Evolutionary conservation across 2,113 vertebrate species (phyloP).

Genomic region (Leucopternis melanops): DNA sequence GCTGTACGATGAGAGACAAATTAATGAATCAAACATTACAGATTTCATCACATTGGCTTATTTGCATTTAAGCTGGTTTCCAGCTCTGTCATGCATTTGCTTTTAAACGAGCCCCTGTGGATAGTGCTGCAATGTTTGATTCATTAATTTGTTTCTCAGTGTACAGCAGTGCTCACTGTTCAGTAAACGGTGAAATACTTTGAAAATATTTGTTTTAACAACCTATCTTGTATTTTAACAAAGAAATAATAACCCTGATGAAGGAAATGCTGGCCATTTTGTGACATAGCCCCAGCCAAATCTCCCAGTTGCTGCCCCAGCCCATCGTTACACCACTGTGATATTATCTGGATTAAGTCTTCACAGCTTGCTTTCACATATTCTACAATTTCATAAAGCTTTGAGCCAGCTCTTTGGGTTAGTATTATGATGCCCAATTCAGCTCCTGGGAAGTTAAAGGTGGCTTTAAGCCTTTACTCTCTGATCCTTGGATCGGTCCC

Average conservation of each 20-base stretch:
- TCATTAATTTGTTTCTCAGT: conserved; percentile 57
- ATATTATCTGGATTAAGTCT: conserved; percentile 67
- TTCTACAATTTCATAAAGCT: conserved; percentile 58
- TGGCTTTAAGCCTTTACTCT: conserved; percentile 51
- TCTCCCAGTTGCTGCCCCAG: conserved; percentile 56
- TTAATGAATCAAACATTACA: conserved; percentile 66
- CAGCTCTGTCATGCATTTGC: conserved; percentile 61
- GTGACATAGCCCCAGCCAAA: neutral
- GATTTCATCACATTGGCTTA: conserved; percentile 56
- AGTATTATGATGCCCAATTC: conserved; percentile 29
- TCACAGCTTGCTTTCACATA: conserved; percentile 60
- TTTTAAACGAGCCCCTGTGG: conserved; percentile 64
- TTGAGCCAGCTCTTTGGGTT: conserved; percentile 43
- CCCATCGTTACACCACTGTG: conserved; percentile 48
- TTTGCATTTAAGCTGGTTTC: conserved; percentile 60
- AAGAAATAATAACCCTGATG: conserved; percentile 2
- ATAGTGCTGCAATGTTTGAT: conserved; percentile 55
- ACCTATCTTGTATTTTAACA: conserved; percentile 33
- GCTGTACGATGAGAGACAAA: conserved; percentile 53
- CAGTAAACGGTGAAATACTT: conserved; percentile 15
- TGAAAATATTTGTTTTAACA: conserved; percentile 46
- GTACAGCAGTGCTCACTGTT: conserved; percentile 46
- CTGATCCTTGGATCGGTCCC: conserved; percentile 7
- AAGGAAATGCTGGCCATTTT: conserved; percentile 9
- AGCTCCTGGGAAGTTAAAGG: conserved; percentile 51